Percentiles rank a stretch among this genome's conserved stretches.
These are phyloP conservation scores for Tridacna gigas DNA, from an alignment of 2,888 invertebrate genomes.

Conservation along the genomic window DNA sequence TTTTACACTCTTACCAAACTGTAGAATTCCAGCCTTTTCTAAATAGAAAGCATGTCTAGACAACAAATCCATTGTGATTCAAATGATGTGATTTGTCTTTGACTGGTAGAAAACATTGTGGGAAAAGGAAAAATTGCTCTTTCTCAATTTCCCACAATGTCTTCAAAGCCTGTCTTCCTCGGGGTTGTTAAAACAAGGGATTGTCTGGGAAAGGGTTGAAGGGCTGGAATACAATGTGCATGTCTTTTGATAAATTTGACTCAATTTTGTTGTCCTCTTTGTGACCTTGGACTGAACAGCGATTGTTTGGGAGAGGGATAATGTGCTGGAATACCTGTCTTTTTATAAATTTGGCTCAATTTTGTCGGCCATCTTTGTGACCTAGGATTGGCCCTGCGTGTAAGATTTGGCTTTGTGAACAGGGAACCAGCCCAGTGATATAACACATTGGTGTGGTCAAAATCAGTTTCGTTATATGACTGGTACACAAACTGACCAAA, in stretches of 20 bases:
- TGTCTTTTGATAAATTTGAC: too few relatives aligned
- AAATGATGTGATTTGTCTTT: too few relatives aligned
- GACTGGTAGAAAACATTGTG: background rate
- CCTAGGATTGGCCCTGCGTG: constrained; percentile 75
- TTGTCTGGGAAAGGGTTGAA: background rate
- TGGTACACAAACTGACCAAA: constrained; percentile 76
- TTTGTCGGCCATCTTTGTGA: constrained; percentile 73
- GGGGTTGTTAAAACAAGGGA: background rate
- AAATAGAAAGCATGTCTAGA: too few relatives aligned
- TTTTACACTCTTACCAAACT: too few relatives aligned
- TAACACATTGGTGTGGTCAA: constrained; percentile 72
- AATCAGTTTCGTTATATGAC: constrained; percentile 80
- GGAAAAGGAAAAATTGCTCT: background rate
- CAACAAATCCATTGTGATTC: too few relatives aligned
- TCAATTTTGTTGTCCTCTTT: too few relatives aligned
- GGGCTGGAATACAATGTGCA: too few relatives aligned
- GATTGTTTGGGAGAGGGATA: background rate
- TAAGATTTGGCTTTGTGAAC: constrained; percentile 77
- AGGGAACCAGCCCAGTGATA: constrained; percentile 71
- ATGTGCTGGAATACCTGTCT: constrained; percentile 47
- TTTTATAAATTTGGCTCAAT: constrained; percentile 64
- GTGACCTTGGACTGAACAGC: too few relatives aligned
- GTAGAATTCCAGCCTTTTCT: too few relatives aligned
- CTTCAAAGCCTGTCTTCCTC: background rate
- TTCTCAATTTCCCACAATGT: background rate